Evolutionary conservation across 2,113 vertebrate species (phyloP).

Genomic region (Prionailurus viverrinus): DNA sequence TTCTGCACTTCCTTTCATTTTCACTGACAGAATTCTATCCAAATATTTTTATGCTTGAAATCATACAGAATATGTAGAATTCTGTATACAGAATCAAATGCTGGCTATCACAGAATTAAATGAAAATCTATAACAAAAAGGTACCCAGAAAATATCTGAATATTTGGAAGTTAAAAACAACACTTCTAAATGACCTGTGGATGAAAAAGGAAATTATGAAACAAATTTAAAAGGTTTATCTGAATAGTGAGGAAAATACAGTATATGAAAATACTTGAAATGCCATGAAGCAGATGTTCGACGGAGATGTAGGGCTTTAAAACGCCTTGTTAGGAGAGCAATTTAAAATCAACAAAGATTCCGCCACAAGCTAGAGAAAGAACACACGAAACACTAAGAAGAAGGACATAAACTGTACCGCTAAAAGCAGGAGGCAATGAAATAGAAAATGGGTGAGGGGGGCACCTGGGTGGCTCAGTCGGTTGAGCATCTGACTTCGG

Average conservation of each 20-base stretch:
- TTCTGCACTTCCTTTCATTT: background rate
- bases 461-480: too few species aligned
- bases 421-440: background rate
- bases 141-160: background rate
- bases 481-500: too few species aligned
- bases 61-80: background rate
- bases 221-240: background rate
- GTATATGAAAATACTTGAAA: background rate
- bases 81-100: background rate
- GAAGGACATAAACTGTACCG: background rate
- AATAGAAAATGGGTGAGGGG: background rate
- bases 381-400: background rate
- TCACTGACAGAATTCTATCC: background rate
- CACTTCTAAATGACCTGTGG: background rate
- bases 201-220: background rate
- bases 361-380: background rate
- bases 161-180: background rate
- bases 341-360: background rate
- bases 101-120: background rate
- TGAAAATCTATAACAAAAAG: background rate
- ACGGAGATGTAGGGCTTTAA: background rate
- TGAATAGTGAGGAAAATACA: background rate
- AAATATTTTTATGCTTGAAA: slow-evolving; percentile 18
- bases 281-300: background rate
- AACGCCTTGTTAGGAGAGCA: background rate